Evolutionary conservation across 1,140 invertebrate genomes (phyloP).

Genomic region (Orussus abietinus): DNA sequence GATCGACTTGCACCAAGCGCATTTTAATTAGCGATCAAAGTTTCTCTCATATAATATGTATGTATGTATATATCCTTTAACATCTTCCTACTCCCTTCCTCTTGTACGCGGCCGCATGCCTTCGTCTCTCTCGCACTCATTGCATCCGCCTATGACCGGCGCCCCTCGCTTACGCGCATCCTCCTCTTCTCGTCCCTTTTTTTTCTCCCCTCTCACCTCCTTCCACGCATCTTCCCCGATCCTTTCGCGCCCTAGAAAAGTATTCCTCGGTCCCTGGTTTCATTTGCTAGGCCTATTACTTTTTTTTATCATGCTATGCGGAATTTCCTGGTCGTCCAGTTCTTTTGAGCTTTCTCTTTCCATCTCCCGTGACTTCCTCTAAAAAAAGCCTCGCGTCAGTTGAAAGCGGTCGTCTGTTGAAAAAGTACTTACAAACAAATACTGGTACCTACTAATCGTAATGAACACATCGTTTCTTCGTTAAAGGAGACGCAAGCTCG

Average conservation of each 20-base stretch:
- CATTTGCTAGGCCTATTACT: slow-evolving; percentile 6
- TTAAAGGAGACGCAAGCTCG: slow-evolving; percentile 2
- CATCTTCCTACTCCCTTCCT: slow-evolving; percentile 6
- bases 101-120: no score
- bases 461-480: slow-evolving; percentile 43
- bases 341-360: slow-evolving; percentile 10
- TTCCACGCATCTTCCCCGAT: no score
- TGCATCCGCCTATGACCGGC: slow-evolving; percentile 4
- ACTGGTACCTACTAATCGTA: slow-evolving; percentile 44
- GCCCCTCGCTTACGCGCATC: neutral
- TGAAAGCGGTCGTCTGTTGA: slow-evolving; percentile 15
- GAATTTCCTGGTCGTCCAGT: slow-evolving; percentile 11
- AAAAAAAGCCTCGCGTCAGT: no score
- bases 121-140: slow-evolving; percentile 3
- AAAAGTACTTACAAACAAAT: slow-evolving; percentile 38
- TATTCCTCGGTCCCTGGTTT: no score
- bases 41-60: slow-evolving; percentile 12
- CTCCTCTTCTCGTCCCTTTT: slow-evolving; percentile 2
- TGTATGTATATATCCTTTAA: no score
- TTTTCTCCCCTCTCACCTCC: no score
- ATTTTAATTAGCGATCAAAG: no score
- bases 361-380: slow-evolving; percentile 7
- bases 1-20: no score
- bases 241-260: no score
- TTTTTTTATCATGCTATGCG: slow-evolving; percentile 17